phyloP scores from a whole-genome alignment of 2,113 vertebrate species.

The Leptocoma aspasia region DNA sequence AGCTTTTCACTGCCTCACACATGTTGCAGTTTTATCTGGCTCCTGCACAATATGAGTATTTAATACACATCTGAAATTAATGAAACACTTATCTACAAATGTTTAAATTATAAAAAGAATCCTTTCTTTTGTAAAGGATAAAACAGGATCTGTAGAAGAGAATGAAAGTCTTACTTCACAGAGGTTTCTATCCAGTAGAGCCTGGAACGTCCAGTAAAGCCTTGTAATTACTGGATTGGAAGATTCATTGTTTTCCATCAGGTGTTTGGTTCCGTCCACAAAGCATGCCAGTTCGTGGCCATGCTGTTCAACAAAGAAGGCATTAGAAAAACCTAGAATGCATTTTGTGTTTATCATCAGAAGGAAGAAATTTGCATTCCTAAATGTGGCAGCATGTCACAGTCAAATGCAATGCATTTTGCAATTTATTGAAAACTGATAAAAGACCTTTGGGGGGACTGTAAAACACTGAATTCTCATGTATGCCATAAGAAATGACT shows the following conservation, averaged over 20 bases:
- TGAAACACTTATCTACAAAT: neutral
- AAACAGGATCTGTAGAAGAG: neutral
- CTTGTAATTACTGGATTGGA: accelerated
- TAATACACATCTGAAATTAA: neutral
- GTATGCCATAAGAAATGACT: accelerated
- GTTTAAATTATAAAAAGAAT: neutral
- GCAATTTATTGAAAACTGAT: neutral
- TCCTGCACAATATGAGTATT: neutral
- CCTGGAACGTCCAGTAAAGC: neutral
- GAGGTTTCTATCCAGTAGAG: neutral
- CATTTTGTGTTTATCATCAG: neutral
- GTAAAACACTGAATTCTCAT: neutral
- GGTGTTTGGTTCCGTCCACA: constrained; percentile 7
- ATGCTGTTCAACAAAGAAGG: neutral
- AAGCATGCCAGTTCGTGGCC: constrained; percentile 36
- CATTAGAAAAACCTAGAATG: neutral
- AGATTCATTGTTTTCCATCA: neutral
- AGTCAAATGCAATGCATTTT: accelerated
- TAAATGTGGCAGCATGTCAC: neutral
- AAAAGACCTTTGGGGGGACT: neutral
- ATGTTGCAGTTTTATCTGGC: neutral
- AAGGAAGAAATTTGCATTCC: neutral
- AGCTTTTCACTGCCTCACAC: neutral
- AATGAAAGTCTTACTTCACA: constrained; percentile 20
- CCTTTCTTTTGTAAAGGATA: neutral